Base-by-base conservation (phyloP, 2,888 invertebrate genomes). In the Netelia virgata region DNA sequence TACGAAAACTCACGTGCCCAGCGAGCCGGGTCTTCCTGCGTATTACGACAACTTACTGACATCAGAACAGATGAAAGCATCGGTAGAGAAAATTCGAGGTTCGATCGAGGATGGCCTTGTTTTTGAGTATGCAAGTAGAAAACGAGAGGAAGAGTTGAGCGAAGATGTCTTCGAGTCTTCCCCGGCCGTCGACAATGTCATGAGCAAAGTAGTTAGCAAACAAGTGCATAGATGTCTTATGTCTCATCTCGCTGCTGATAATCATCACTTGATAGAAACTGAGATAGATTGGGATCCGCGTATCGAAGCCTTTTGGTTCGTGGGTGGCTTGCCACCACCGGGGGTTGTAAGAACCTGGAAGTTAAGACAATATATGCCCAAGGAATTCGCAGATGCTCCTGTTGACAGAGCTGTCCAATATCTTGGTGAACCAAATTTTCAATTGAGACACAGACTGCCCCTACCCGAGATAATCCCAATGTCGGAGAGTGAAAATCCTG, bases 251-350 rank as follows among this genome's bases (percentile, higher is more conserved):
- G 93, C 95, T 8, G 94, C 94, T 14, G 95, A 95, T 87, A 94
- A 94, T 86, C 92, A 95, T 0, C 96, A 97, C 94, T 94, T 97
- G 87, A 89, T 95, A 50, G 94, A 95, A 77, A 92, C 95, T 74
- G 96, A 96, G 94, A 93, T 97, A 47, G 98, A 98, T 92, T 94
- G 95, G 89, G 95, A 97, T 85, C 97, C 98, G 3, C 95, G 97
- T 20, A 95, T 97, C 88, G 97, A 98, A 94, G 97, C 98, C 36
- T 97, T 97, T 93, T 99, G 98, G 98, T 95, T 95, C 90, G 95
- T 96, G 53, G 97, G 97, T 73, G 97, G 97, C 73, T 95, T 97
- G 87, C 92, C 95, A 83, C 95, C 96, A 0, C 95, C 96, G 0
- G 90, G 92, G 59, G 90, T 88, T 55, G 92, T 95, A 0, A 89